Percentiles rank a stretch among this genome's conserved stretches.
Conservation (phyloP, 53 echinoderm and acorn worm genomes). For the Stichopus horrens region DNA sequence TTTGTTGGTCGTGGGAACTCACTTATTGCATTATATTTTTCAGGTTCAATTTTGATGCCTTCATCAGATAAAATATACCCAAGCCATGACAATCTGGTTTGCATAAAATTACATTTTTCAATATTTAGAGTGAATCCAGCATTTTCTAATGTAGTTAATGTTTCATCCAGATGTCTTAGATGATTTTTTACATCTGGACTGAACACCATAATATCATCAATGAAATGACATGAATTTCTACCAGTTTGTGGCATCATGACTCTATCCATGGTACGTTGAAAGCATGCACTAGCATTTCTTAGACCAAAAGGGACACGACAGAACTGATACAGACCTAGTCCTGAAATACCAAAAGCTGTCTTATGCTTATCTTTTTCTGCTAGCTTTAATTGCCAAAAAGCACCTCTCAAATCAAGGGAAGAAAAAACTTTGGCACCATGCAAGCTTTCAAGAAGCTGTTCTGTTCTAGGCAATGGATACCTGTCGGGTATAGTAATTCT, state of each 20-base stretch:
- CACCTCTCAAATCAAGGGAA: slow-evolving; percentile 31
- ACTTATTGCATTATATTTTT: slow-evolving; percentile 26
- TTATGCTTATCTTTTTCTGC: slow-evolving; percentile 17
- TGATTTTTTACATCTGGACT: not conserved
- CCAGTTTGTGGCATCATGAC: slow-evolving; percentile 32
- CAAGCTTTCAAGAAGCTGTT: slow-evolving; percentile 12
- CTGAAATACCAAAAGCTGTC: slow-evolving; percentile 29
- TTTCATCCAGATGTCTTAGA: slow-evolving; percentile 8
- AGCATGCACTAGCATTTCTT: slow-evolving; percentile 31
- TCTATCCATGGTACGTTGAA: slow-evolving; percentile 34
- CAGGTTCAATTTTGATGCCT: slow-evolving; percentile 35
- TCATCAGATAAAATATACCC: slow-evolving; percentile 4
- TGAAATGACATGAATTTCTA: slow-evolving; percentile 9
- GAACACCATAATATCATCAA: not conserved
- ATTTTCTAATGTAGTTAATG: not conserved
- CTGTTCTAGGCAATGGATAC: slow-evolving; percentile 21
- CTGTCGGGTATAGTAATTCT: slow-evolving; percentile 30
- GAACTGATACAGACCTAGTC: slow-evolving; percentile 28
- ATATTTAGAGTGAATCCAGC: slow-evolving; percentile 21
- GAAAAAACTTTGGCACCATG: slow-evolving; percentile 45
- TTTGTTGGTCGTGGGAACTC: slow-evolving; percentile 30
- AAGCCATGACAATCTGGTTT: slow-evolving; percentile 8
- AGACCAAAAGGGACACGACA: slow-evolving; percentile 34
- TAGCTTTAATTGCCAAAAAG: slow-evolving; percentile 27
- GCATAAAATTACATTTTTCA: slow-evolving; percentile 16